Conservation (phyloP, 2,888 invertebrate genomes). For the Lamproptera curius region DNA sequence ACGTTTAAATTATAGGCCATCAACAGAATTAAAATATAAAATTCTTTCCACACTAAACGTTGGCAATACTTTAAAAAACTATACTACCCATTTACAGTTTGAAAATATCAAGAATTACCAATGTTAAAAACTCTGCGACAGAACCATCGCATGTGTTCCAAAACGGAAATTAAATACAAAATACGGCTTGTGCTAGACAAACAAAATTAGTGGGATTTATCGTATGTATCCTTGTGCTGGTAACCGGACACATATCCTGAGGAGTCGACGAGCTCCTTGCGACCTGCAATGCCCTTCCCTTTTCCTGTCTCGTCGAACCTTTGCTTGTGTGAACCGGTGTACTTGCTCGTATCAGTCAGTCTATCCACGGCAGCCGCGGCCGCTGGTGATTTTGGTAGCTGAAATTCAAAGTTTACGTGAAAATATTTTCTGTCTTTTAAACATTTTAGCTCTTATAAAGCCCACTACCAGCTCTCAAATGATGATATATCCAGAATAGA, state of each 20-base stretch:
- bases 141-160: not conserved
- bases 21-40: too few relatives aligned
- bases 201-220: constrained; percentile 72
- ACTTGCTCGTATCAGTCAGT: constrained; percentile 91
- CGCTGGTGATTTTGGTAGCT: constrained; percentile 65
- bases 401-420: constrained; percentile 26
- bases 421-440: too few relatives aligned
- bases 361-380: constrained; percentile 82
- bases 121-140: not conserved
- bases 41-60: too few relatives aligned
- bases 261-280: constrained; percentile 85
- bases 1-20: too few relatives aligned
- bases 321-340: constrained; percentile 92
- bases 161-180: not conserved
- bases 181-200: not conserved
- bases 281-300: constrained; percentile 90
- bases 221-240: constrained; percentile 88
- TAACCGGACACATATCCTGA: constrained; percentile 92
- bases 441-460: too few relatives aligned
- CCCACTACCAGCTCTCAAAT: too few relatives aligned
- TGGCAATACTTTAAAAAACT: too few relatives aligned
- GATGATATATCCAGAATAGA: too few relatives aligned
- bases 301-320: constrained; percentile 91
- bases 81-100: not conserved
- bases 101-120: not conserved